phyloP scores from a whole-genome alignment of 2,888 invertebrate genomes.

The Galerucella pusilla region DNA sequence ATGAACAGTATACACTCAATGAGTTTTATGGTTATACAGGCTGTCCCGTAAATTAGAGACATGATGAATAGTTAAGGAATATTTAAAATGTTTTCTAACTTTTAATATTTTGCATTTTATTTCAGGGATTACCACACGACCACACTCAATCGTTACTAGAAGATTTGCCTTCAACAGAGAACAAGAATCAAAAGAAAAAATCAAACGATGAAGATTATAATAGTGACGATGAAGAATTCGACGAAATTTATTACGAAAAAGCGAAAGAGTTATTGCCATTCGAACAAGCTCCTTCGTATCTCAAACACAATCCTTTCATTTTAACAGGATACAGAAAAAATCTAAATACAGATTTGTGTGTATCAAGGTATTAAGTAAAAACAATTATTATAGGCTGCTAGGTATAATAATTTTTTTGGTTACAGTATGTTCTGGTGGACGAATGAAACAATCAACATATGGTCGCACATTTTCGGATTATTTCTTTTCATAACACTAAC shows the following conservation, averaged over 20 bases:
- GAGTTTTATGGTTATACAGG: too few species aligned
- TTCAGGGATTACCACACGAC: constrained; percentile 43
- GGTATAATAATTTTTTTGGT: constrained; percentile 45
- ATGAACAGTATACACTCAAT: too few species aligned
- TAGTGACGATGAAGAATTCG: constrained; percentile 36
- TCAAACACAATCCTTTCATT: constrained; percentile 89
- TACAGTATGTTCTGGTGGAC: constrained; percentile 95
- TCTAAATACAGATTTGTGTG: constrained; percentile 83
- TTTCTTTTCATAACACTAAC: constrained; percentile 85
- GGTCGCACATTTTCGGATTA: constrained; percentile 94
- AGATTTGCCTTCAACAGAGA: constrained; percentile 42
- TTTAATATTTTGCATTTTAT: constrained; percentile 19
- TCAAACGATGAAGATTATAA: constrained; percentile 21
- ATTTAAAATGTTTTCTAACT: too few species aligned
- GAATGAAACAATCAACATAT: constrained; percentile 97
- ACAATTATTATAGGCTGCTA: background rate
- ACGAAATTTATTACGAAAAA: constrained; percentile 52
- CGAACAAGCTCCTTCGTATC: constrained; percentile 79
- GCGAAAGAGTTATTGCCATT: constrained; percentile 61
- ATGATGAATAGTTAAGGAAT: too few species aligned
- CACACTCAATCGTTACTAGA: constrained; percentile 52
- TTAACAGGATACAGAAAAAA: constrained; percentile 86
- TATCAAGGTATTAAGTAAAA: constrained; percentile 77
- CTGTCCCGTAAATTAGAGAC: too few species aligned
- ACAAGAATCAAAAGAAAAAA: constrained; percentile 20